Percentiles rank a stretch among this genome's conserved stretches.
Evolutionary conservation across 2,113 vertebrate species (phyloP).

Genomic region (Pterocles orientalis): DNA sequence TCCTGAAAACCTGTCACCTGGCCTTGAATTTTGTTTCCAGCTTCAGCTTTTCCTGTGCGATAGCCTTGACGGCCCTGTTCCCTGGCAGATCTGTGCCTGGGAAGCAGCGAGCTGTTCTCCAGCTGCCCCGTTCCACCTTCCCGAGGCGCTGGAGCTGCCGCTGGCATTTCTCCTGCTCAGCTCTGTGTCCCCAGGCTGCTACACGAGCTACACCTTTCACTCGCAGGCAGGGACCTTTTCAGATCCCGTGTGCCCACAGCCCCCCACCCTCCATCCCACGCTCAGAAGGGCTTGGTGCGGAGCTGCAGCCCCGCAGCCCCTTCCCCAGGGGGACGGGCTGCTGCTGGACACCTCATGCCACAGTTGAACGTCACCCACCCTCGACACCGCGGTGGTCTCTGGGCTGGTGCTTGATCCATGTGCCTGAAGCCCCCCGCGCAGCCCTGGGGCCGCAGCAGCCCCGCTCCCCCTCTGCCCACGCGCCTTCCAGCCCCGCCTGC

Average conservation of each 20-base stretch:
- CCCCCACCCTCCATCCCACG: background rate
- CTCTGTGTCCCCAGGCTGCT: background rate
- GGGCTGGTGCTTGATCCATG: background rate
- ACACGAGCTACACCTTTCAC: background rate
- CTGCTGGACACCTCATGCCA: background rate
- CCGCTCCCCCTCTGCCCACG: background rate
- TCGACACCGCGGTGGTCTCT: rapidly evolving
- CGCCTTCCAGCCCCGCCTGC: rapidly evolving
- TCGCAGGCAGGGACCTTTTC: background rate
- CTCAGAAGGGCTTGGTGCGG: background rate
- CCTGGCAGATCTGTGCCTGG: background rate
- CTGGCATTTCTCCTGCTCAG: background rate
- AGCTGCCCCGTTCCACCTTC: background rate
- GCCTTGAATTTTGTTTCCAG: background rate
- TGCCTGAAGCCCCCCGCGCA: background rate
- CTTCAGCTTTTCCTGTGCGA: background rate
- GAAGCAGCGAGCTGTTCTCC: rapidly evolving
- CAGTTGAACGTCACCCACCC: background rate
- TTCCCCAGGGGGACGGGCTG: background rate
- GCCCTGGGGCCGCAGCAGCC: background rate
- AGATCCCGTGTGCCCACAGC: background rate
- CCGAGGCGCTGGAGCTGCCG: background rate
- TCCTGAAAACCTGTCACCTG: background rate
- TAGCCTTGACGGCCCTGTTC: background rate
- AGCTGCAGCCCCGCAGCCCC: background rate